Percentiles rank a stretch among this genome's conserved stretches.
phyloP scores from a whole-genome alignment of 1,140 invertebrate species.

The Drosophila pectinifera region DNA sequence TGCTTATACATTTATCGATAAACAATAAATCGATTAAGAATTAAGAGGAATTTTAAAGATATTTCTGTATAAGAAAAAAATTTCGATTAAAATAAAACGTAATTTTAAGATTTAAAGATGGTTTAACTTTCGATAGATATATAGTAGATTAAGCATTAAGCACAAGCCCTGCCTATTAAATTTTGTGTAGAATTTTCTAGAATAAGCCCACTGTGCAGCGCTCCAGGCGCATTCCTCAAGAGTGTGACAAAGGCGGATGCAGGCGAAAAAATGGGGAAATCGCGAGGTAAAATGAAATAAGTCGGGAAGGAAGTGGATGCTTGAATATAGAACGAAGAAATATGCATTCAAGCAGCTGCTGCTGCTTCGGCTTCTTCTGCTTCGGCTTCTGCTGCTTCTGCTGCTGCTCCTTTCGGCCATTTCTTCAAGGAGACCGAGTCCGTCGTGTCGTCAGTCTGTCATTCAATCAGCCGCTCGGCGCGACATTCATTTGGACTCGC shows the following conservation, averaged over 20 bases:
- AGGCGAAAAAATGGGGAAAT: conserved; percentile 11
- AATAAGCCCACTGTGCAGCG: conserved; percentile 7
- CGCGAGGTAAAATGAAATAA: conserved; percentile 41
- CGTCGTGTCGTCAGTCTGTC: conserved; percentile 17
- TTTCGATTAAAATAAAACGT: too few species aligned
- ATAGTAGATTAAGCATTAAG: too few species aligned
- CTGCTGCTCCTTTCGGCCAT: conserved; percentile 8
- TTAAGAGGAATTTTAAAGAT: too few species aligned
- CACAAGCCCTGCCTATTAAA: too few species aligned
- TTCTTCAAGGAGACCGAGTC: conserved; percentile 18
- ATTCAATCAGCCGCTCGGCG: conserved; percentile 22
- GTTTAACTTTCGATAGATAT: too few species aligned
- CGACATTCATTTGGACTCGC: conserved; percentile 31
- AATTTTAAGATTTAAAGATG: too few species aligned
- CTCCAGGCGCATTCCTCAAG: conserved; percentile 13
- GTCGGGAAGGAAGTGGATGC: conserved; percentile 12
- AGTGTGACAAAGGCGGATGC: conserved; percentile 26
- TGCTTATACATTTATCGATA: too few species aligned
- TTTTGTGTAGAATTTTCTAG: not conserved
- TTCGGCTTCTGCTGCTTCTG: too few species aligned
- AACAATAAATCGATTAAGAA: too few species aligned
- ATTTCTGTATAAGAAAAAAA: too few species aligned
- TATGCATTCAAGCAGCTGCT: conserved; percentile 34
- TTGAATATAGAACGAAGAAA: conserved; percentile 33
- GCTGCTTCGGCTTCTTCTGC: too few species aligned